Base-by-base conservation (phyloP, 1,140 invertebrate species). In the Drosophila nigromelanica region DNA sequence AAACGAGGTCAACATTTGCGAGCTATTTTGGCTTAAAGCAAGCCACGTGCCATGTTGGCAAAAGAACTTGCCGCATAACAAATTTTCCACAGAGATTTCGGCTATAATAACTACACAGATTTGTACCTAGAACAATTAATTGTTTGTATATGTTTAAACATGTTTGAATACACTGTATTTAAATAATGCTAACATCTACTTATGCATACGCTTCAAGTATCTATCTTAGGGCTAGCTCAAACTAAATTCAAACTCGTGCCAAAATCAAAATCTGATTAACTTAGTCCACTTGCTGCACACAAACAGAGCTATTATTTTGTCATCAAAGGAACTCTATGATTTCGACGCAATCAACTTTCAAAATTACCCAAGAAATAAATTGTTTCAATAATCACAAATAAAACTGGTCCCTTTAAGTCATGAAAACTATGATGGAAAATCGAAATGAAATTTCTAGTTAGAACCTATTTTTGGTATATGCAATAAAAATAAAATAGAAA, bases 251-350 rank as follows among this genome's bases (percentile, higher is more conserved):
- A 35, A 35, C 3, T 5, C 5, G 5, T 27, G 27, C 27, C 27
- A 27, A 27, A 27, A 27, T 27, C 0, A 35, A 59, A 72, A 43
- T n/a, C 8, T 40, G 30, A 70, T 63, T 70, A 47, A 63, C 50
- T 63, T 55, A 66, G 51, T 48, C 42, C 47, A 11, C 35, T 54
- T 14, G 12, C 42, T n/a, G 33, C 33, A 47, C 33, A 47, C 2
- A 39, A 50, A 40, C 15, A 37, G 42, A 56, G 18, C 58, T 62
- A 71, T 75, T 75, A 56, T 61, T 80, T 73, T 76, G 21, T 30
- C 74, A 60, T 79, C 71, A 75, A 82, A 83, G 75, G 80, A 82
- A 83, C 79, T 82, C 60, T 69, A 51, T 63, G 18, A 76, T 63
- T 76, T 43, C 43, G 51, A 37, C 18, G 60, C 39, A 27, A 8